Base-by-base conservation (phyloP, 2,113 vertebrate species). In the Pelusios castaneus region DNA sequence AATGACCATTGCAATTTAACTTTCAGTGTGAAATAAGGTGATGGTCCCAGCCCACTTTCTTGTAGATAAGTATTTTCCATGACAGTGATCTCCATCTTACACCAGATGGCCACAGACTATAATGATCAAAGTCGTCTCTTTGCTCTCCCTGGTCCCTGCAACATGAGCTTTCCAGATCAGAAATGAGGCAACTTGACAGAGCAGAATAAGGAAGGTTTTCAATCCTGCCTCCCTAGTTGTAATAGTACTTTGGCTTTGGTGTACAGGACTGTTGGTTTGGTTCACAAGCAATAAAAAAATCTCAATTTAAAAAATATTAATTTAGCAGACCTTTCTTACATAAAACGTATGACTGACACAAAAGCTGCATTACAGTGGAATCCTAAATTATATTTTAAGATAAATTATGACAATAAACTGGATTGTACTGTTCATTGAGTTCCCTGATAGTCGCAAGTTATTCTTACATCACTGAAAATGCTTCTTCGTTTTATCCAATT, bases 21-120 rank as follows among this genome's bases (percentile, higher is more conserved):
- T 55, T 27, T 70, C 0, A 16, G 22, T 14, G 73, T 49, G 54
- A 16, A 16, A 14, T 43, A 41, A 31, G 38, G 38, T 84, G 86
- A 10, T 56, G 47, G 54, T 84, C 12, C 55, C 9, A 78, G 75
- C 41, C 31, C 75, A 25, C 24, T 2, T 5, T 11, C 29, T 3
- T 49, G 21, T 75, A 82, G 27, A 52, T 29, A 4, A 31, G 8
- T 22, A 10, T 38, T 29, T 63, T 29, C 7, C 6, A 27, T 12
- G 1, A 7, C 22, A 73, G 41, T 41, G n/a, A 73, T 24, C 5
- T 4, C 9, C 0, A 45, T 43, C 58, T 22, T 94, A 24, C n/a
- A n/a, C 6, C 43, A 0, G 1, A 49, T 60, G 45, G 31, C 51
- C 6, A 3, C n/a, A 82, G 8, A 11, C 5, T 70, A 0, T 1